Conservation (phyloP, 2,113 vertebrate species). For the Petaurus breviceps region DNA sequence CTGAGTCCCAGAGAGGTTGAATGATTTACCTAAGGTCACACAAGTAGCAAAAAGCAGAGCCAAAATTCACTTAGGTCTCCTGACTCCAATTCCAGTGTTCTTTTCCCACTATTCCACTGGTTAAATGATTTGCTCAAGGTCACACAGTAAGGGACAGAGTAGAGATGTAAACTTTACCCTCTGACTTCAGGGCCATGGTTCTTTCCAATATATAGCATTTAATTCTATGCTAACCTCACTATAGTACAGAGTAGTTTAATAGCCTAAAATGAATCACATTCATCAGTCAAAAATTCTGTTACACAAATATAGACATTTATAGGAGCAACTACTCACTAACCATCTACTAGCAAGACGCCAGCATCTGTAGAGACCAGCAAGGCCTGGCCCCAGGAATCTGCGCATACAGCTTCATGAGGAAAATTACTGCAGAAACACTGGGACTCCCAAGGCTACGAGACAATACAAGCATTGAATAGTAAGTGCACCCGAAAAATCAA, state of each 20-base stretch:
- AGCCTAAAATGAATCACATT: background rate
- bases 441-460: constrained; percentile 96
- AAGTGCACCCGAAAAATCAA: constrained; percentile 62
- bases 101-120: background rate
- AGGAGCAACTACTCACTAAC: constrained; percentile 84
- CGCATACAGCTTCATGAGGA: constrained; percentile 92
- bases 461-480: constrained; percentile 75
- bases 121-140: background rate
- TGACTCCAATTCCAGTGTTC: background rate
- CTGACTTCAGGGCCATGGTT: background rate
- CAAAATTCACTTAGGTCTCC: background rate
- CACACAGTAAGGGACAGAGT: background rate
- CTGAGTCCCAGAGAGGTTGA: background rate
- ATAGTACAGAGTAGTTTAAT: background rate
- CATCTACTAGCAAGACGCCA: constrained; percentile 93
- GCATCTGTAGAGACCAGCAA: constrained; percentile 95
- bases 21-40: background rate
- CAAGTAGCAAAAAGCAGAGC: background rate
- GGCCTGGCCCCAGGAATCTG: constrained; percentile 97
- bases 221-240: background rate
- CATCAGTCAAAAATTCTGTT: constrained; percentile 42
- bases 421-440: constrained; percentile 97
- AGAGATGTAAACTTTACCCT: background rate
- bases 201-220: background rate
- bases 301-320: constrained; percentile 70